Percentiles rank a stretch among this genome's conserved stretches.
These are phyloP conservation scores for Myotis daubentonii DNA, from an alignment of 2,797 vertebrate genomes.

Conservation along the genomic window DNA sequence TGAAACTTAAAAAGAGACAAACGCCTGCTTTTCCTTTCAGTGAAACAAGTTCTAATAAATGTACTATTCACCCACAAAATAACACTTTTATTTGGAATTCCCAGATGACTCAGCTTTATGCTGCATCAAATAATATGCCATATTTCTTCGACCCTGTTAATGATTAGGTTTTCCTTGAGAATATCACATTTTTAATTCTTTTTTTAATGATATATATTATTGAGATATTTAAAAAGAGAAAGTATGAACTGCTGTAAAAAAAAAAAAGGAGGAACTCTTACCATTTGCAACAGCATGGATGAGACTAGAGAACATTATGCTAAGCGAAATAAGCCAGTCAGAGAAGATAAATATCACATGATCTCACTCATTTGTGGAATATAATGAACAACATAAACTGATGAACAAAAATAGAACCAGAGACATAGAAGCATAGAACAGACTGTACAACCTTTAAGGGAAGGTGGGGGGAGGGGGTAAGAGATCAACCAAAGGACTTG, in stretches of 20 bases:
- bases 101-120: background rate
- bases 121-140: background rate
- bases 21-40: slow-evolving; percentile 26
- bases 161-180: background rate
- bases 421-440: too few species aligned
- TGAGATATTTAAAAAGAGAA: background rate
- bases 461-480: too few species aligned
- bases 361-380: too few species aligned
- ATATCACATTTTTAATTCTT: background rate
- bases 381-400: too few species aligned
- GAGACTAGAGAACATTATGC: too few species aligned
- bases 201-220: background rate
- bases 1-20: slow-evolving; percentile 25
- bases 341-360: background rate
- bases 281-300: too few species aligned
- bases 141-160: background rate
- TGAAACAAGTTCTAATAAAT: background rate
- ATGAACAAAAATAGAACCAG: too few species aligned
- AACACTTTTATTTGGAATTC: slow-evolving; percentile 18
- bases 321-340: too few species aligned
- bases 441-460: too few species aligned
- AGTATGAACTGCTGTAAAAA: background rate
- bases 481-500: too few species aligned
- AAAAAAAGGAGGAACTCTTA: too few species aligned
- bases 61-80: background rate